Evolutionary conservation across 1,140 invertebrate genomes (phyloP).

Genomic region (Danaus melanippus): DNA sequence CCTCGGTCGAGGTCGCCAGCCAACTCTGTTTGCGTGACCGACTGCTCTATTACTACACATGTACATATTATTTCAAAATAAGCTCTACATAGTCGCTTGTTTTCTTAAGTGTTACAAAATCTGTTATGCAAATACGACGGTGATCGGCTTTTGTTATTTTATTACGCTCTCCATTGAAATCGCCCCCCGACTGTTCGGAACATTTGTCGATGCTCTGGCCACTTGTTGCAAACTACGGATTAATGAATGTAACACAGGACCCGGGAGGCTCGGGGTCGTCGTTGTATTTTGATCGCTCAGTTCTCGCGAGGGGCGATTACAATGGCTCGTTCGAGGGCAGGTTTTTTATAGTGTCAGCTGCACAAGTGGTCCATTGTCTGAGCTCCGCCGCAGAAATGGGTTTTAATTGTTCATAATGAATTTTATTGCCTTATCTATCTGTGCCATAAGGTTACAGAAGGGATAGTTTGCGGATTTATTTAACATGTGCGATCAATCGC

Average conservation of each 20-base stretch:
- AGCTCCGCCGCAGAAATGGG: conserved; percentile 29
- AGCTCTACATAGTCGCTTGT: too few species aligned
- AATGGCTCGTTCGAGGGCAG: conserved; percentile 22
- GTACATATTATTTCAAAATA: too few species aligned
- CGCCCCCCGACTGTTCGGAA: conserved; percentile 13
- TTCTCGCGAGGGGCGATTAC: conserved; percentile 19
- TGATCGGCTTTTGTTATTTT: conserved; percentile 2
- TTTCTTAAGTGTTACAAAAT: too few species aligned
- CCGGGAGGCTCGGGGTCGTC: conserved; percentile 14
- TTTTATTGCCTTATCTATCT: conserved; percentile 16
- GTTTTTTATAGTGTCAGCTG: conserved; percentile 54
- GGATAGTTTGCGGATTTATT: conserved; percentile 16
- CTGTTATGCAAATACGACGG: too few species aligned
- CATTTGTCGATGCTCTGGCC: conserved; percentile 35
- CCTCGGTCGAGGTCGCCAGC: too few species aligned
- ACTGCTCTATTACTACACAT: too few species aligned
- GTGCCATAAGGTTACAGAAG: conserved; percentile 14
- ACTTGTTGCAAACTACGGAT: conserved; percentile 45
- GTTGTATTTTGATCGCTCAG: conserved; percentile 21
- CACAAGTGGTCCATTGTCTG: conserved; percentile 48
- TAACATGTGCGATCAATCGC: conserved; percentile 33
- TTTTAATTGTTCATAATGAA: conserved; percentile 33
- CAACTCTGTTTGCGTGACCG: too few species aligned
- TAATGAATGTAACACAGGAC: conserved; percentile 28
- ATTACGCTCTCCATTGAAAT: neutral